These are phyloP conservation scores for Tetrax tetrax DNA, from an alignment of 2,113 vertebrate species.

Conservation along the genomic window DNA sequence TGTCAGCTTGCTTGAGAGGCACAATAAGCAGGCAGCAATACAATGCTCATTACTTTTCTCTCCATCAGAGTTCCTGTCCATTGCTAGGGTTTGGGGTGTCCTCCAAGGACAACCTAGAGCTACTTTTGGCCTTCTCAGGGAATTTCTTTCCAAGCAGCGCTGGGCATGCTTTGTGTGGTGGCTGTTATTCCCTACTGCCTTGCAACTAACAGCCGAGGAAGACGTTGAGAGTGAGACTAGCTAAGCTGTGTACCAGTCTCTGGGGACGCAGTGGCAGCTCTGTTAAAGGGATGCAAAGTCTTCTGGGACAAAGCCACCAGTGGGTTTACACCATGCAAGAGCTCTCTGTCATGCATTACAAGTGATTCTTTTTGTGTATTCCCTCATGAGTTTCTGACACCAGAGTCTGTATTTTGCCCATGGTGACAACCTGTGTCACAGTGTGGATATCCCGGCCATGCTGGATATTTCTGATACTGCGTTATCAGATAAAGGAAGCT, in stretches of 20 bases:
- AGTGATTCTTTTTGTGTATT: not conserved
- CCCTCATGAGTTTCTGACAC: not conserved
- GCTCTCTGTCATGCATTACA: not conserved
- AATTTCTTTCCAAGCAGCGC: not conserved
- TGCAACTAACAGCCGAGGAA: not conserved
- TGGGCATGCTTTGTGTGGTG: not conserved
- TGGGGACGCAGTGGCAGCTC: not conserved
- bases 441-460: not conserved
- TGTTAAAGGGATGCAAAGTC: not conserved
- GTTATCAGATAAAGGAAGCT: not conserved
- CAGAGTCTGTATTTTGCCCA: not conserved
- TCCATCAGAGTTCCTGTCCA: not conserved
- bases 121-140: not conserved
- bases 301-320: not conserved
- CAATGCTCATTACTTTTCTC: not conserved
- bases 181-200: not conserved
- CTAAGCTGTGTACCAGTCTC: not conserved
- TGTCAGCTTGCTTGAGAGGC: not conserved
- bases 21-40: not conserved
- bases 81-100: not conserved
- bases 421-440: not conserved
- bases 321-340: not conserved
- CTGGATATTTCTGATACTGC: not conserved
- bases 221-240: not conserved
- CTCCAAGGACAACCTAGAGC: not conserved